Evolutionary conservation across 2,888 invertebrate species (phyloP).

Genomic region (Drosophila maculinotata): DNA sequence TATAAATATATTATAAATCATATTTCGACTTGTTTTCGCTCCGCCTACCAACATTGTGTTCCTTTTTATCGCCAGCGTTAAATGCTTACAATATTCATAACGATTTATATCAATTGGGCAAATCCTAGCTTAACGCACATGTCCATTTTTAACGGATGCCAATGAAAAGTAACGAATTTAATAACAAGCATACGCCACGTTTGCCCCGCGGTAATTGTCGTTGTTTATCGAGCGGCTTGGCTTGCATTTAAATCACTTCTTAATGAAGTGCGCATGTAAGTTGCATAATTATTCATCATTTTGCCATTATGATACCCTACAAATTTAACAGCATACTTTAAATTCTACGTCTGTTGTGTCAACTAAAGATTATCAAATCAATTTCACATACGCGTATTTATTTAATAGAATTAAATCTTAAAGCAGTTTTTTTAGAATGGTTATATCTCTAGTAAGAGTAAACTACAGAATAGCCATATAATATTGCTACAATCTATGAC

Average conservation of each 20-base stretch:
- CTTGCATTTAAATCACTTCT: slow-evolving; percentile 71
- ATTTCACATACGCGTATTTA: neutral
- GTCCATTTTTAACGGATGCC: slow-evolving; percentile 10
- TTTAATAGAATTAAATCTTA: too few relatives aligned
- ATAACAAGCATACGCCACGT: slow-evolving; percentile 43
- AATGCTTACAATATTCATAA: slow-evolving; percentile 35
- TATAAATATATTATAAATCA: slow-evolving; percentile 11
- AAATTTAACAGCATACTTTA: neutral
- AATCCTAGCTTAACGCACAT: slow-evolving; percentile 63
- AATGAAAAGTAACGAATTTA: slow-evolving; percentile 27
- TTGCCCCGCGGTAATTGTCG: slow-evolving; percentile 56
- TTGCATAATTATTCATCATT: slow-evolving; percentile 57
- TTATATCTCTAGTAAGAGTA: too few relatives aligned
- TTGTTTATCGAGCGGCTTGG: slow-evolving; percentile 49
- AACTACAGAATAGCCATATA: too few relatives aligned
- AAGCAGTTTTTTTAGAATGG: too few relatives aligned
- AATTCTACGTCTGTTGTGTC: neutral
- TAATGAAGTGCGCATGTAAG: slow-evolving; percentile 72
- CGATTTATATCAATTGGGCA: slow-evolving; percentile 33
- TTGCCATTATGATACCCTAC: slow-evolving; percentile 8
- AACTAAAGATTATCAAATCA: neutral
- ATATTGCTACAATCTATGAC: too few relatives aligned
- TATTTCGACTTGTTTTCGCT: neutral
- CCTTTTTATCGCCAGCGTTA: slow-evolving; percentile 40
- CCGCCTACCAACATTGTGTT: slow-evolving; percentile 20